phyloP scores from a whole-genome alignment of 2,113 vertebrate genomes.

The Sturnus vulgaris region DNA sequence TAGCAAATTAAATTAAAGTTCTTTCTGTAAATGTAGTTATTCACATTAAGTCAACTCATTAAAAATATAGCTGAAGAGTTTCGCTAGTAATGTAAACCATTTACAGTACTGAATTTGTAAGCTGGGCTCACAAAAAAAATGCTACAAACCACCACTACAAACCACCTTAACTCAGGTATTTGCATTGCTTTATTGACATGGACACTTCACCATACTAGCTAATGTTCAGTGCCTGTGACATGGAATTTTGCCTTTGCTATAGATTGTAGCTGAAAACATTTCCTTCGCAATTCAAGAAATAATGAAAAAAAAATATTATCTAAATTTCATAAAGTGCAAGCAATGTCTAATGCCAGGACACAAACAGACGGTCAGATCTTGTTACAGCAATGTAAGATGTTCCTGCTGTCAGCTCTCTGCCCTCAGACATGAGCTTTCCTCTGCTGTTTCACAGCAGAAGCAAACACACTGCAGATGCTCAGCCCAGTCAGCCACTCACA shows the following conservation, averaged over 20 bases:
- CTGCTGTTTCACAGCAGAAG: neutral
- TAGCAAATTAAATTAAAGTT: slow-evolving; percentile 1
- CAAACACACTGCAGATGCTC: neutral
- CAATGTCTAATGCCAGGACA: neutral
- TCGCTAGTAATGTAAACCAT: neutral
- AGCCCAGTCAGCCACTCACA: neutral
- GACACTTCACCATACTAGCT: neutral
- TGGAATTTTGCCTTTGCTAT: neutral
- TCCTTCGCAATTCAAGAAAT: neutral
- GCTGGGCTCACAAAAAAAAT: neutral
- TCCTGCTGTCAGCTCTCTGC: neutral
- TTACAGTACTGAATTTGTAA: neutral
- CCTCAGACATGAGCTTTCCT: neutral
- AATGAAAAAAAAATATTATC: neutral
- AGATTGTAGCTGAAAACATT: neutral
- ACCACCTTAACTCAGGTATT: neutral
- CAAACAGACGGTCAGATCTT: neutral
- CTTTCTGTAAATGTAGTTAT: neutral
- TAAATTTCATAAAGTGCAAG: neutral
- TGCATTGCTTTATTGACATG: neutral
- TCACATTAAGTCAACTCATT: slow-evolving; percentile 7
- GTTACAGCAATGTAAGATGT: neutral
- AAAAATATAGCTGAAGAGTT: neutral
- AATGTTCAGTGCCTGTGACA: neutral
- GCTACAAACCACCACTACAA: neutral